Conservation (phyloP, 1,140 invertebrate species). For the Nasonia longicornis region DNA sequence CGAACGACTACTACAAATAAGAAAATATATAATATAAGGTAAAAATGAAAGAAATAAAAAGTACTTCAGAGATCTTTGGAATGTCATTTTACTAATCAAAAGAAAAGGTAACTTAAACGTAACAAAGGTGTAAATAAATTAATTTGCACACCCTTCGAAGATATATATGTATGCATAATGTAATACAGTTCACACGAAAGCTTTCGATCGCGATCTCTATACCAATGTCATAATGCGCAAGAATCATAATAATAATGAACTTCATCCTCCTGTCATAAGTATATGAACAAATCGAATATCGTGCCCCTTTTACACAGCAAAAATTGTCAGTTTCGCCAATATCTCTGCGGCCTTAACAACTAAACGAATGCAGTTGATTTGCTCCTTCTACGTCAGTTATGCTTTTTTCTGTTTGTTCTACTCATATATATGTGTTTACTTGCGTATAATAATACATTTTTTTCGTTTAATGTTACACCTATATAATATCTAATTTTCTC, state of each 20-base stretch:
- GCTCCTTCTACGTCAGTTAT: neutral
- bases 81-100: slow-evolving; percentile 48
- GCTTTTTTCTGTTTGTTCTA: neutral
- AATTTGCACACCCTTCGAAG: slow-evolving; percentile 26
- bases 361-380: slow-evolving; percentile 12
- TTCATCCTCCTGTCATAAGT: neutral
- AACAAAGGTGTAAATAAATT: slow-evolving; percentile 45
- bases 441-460: slow-evolving; percentile 32
- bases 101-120: slow-evolving; percentile 45
- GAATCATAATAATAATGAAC: slow-evolving; percentile 1
- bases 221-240: neutral
- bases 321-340: neutral
- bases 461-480: slow-evolving; percentile 47
- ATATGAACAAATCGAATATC: slow-evolving; percentile 27
- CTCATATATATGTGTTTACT: slow-evolving; percentile 16
- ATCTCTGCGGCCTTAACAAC: neutral
- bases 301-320: neutral
- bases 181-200: slow-evolving; percentile 25
- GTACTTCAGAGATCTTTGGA: slow-evolving; percentile 41
- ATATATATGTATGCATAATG: slow-evolving; percentile 13
- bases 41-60: slow-evolving; percentile 36
- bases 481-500: slow-evolving; percentile 44
- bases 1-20: neutral
- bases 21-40: slow-evolving; percentile 13
- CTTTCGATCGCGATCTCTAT: slow-evolving; percentile 15